These are phyloP conservation scores for Kryptopterus vitreolus DNA, from an alignment of 2,797 vertebrate species.

Conservation along the genomic window DNA sequence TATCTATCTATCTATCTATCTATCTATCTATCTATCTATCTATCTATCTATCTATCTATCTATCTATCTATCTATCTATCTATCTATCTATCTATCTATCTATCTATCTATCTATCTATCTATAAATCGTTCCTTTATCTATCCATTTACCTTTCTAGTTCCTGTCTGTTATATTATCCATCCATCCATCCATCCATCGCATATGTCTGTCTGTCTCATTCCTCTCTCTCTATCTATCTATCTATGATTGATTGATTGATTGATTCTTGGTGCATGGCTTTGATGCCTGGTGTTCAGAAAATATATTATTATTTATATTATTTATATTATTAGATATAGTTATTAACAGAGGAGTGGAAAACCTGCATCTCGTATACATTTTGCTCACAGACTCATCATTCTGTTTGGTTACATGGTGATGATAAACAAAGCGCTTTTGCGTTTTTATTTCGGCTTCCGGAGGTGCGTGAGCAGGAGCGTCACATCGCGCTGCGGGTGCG, in stretches of 20 bases:
- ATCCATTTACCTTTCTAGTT: neutral
- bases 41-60: neutral
- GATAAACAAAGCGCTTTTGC: neutral
- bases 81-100: neutral
- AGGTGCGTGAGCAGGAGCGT: conserved; percentile 94
- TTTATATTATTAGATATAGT: neutral
- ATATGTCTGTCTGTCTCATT: neutral
- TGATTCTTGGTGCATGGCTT: neutral
- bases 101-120: neutral
- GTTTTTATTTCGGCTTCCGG: conserved; percentile 9
- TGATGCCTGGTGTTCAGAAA: neutral
- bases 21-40: neutral
- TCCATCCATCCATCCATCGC: neutral
- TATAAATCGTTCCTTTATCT: neutral
- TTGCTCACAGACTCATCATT: neutral
- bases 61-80: neutral
- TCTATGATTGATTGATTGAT: neutral
- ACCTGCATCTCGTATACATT: neutral
- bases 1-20: neutral
- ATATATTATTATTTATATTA: neutral
- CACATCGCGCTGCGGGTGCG: conserved; percentile 82
- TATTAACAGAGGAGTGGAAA: neutral
- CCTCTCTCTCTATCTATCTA: neutral
- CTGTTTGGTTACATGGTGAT: neutral
- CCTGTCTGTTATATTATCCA: too few relatives aligned